These are phyloP conservation scores for Larimichthys crocea DNA, from an alignment of 2,113 vertebrate genomes.

Conservation along the genomic window DNA sequence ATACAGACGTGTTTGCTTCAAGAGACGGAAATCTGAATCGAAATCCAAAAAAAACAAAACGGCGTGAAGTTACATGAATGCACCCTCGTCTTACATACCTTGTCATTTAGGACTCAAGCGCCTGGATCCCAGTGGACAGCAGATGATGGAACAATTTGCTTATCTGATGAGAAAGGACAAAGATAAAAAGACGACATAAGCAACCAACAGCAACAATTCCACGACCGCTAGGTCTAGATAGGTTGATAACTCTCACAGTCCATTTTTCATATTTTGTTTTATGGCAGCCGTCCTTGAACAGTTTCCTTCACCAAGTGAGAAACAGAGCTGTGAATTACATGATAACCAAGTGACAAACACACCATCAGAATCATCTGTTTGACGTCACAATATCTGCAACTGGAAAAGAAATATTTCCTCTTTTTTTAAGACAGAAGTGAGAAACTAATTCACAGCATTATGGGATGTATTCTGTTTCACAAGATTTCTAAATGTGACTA, in stretches of 20 bases:
- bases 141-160: slow-evolving; percentile 43
- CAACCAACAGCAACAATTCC: neutral
- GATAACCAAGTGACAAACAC: too few relatives aligned
- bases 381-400: too few relatives aligned
- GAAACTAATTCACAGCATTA: too few relatives aligned
- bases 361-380: too few relatives aligned
- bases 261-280: neutral
- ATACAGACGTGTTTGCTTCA: neutral
- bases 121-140: slow-evolving; percentile 69
- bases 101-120: slow-evolving; percentile 81
- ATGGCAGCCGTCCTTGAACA: neutral
- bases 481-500: too few relatives aligned
- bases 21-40: neutral
- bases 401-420: too few relatives aligned
- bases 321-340: neutral
- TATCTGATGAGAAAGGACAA: slow-evolving; percentile 58
- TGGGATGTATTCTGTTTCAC: too few relatives aligned
- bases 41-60: neutral
- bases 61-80: neutral
- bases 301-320: too few relatives aligned
- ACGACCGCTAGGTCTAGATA: neutral
- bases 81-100: slow-evolving; percentile 62
- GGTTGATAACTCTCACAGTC: neutral
- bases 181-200: slow-evolving; percentile 7
- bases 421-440: too few relatives aligned